These are phyloP conservation scores for Nymphalis io DNA, from an alignment of 1,140 invertebrate genomes.

Conservation along the genomic window DNA sequence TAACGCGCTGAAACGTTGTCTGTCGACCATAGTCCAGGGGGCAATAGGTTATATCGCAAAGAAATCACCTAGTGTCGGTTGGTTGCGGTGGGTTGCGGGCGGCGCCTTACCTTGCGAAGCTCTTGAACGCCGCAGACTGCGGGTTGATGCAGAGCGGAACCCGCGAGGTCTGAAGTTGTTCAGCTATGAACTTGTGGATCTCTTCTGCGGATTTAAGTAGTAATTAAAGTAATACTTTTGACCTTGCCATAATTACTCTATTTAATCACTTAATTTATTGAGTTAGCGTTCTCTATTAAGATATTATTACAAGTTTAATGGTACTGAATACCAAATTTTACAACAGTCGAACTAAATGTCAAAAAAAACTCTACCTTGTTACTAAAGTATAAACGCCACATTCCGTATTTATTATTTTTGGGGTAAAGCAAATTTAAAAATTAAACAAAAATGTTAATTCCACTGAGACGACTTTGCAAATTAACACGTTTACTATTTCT, in stretches of 20 bases:
- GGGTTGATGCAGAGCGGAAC: constrained; percentile 99
- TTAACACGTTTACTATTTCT: too few relatives aligned
- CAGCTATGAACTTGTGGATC: constrained; percentile 98
- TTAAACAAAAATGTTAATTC: too few relatives aligned
- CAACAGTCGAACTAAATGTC: too few relatives aligned
- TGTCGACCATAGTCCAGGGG: constrained; percentile 29
- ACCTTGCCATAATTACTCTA: background rate
- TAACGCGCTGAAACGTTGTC: background rate
- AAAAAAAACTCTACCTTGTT: too few relatives aligned
- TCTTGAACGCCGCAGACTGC: constrained; percentile 99
- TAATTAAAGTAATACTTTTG: background rate
- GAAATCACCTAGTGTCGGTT: constrained; percentile 82
- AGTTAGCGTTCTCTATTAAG: too few relatives aligned
- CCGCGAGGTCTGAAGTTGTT: constrained; percentile 95
- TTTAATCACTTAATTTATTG: background rate
- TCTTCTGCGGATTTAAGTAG: constrained; percentile 87
- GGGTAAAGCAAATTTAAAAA: too few relatives aligned
- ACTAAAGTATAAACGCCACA: too few relatives aligned
- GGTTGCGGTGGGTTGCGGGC: constrained; percentile 70
- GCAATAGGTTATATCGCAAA: constrained; percentile 79
- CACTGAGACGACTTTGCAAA: too few relatives aligned
- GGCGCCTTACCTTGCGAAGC: constrained; percentile 97
- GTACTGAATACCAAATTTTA: background rate
- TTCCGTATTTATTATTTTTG: too few relatives aligned
- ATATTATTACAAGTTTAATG: background rate